phyloP scores from a whole-genome alignment of 1,140 invertebrate genomes.

The Agrilus planipennis region DNA sequence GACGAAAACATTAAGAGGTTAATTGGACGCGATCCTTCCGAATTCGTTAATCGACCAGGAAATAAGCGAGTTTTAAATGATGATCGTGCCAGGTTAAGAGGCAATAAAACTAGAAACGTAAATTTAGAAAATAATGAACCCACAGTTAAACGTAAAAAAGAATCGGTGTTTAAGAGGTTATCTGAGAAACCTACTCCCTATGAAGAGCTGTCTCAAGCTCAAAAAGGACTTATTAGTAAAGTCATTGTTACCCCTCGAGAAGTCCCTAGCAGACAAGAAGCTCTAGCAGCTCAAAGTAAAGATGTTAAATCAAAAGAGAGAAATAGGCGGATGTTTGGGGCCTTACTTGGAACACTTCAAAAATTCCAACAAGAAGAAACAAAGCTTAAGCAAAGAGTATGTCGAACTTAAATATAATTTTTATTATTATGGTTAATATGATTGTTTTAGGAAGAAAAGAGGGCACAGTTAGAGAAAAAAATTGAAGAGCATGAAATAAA shows the following conservation, averaged over 20 bases:
- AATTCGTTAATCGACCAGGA: slow-evolving; percentile 21
- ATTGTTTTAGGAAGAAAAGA: slow-evolving; percentile 58
- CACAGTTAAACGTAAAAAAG: slow-evolving; percentile 34
- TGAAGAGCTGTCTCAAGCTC: slow-evolving; percentile 34
- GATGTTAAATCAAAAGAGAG: slow-evolving; percentile 75
- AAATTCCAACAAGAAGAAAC: slow-evolving; percentile 93
- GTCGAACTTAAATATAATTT: slow-evolving; percentile 4
- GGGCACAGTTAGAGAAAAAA: slow-evolving; percentile 83
- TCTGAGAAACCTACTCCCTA: slow-evolving; percentile 36
- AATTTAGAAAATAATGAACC: slow-evolving; percentile 34
- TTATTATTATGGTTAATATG: slow-evolving; percentile 6
- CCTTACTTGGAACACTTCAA: slow-evolving; percentile 83
- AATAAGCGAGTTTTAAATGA: slow-evolving; percentile 19
- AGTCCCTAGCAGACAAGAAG: slow-evolving; percentile 59
- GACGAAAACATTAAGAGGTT: slow-evolving; percentile 56
- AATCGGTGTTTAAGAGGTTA: slow-evolving; percentile 41
- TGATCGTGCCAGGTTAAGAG: slow-evolving; percentile 13
- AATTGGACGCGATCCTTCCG: slow-evolving; percentile 45
- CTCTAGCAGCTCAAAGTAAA: slow-evolving; percentile 68
- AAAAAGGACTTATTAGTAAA: slow-evolving; percentile 35
- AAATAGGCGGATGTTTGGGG: slow-evolving; percentile 91
- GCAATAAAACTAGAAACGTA: slow-evolving; percentile 15
- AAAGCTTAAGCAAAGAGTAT: slow-evolving; percentile 61
- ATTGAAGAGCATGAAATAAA: slow-evolving; percentile 80
- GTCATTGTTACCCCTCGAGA: slow-evolving; percentile 52